These are phyloP conservation scores for Scaptomyza caliginosa DNA, from an alignment of 2,888 invertebrate genomes.

Conservation along the genomic window DNA sequence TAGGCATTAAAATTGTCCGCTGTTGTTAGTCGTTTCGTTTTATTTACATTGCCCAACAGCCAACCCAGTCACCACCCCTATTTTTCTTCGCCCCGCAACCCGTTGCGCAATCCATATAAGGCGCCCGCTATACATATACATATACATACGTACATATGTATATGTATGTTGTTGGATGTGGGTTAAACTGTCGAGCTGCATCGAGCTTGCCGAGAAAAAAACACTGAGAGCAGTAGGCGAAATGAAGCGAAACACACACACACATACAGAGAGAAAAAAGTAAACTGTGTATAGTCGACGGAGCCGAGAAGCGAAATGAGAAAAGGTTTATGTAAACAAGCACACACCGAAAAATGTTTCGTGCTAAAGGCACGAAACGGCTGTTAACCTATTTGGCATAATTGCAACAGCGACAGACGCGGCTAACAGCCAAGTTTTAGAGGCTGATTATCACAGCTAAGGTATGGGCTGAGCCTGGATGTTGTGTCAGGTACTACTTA, in stretches of 20 bases:
- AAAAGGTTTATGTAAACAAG: constrained; percentile 75
- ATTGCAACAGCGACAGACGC: constrained; percentile 51
- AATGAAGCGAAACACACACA: constrained; percentile 1
- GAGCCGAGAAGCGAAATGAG: constrained; percentile 41
- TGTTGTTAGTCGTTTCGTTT: constrained; percentile 68
- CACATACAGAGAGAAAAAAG: background rate
- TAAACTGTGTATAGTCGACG: background rate
- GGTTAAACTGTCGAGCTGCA: constrained; percentile 68
- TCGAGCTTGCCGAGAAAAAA: constrained; percentile 17
- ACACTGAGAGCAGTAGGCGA: constrained; percentile 19
- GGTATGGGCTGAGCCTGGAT: constrained; percentile 6
- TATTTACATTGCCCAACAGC: constrained; percentile 61
- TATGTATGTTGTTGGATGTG: constrained; percentile 42
- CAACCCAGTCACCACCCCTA: constrained; percentile 2
- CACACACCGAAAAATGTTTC: constrained; percentile 41
- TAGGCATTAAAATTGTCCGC: constrained; percentile 73
- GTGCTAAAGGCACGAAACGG: constrained; percentile 74
- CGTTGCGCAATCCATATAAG: constrained; percentile 50
- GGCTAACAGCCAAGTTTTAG: constrained; percentile 34
- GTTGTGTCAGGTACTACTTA: background rate
- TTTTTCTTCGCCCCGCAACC: constrained; percentile 9
- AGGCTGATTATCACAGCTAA: constrained; percentile 27
- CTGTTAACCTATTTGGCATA: constrained; percentile 78
- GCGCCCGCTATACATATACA: constrained; percentile 16
- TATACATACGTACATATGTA: background rate